Evolutionary conservation across 2,888 invertebrate species (phyloP), one percentile per base, ranked within the genome.

Genomic region (Sisyra terminalis): DNA sequence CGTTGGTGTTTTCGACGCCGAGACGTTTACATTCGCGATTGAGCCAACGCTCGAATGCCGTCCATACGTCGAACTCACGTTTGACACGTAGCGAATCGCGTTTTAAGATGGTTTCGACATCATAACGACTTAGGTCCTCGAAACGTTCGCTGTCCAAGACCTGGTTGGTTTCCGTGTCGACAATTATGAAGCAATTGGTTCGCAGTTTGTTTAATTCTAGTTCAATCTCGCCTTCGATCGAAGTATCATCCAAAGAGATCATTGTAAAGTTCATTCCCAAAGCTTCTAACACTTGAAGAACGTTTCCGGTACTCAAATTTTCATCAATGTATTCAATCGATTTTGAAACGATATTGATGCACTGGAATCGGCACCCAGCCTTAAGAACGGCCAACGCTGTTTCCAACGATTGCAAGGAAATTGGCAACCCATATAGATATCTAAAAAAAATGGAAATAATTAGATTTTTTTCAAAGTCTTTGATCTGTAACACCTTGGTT

Each of bases 71-170:
- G 13, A 9, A 34, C 30, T 43, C 43, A 5, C 18, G 29, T 14
- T 10, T 17, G 3, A 14, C 11, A 9, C 38, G 43, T 30, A 43
- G 30, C 29, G 35, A 35, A 13, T 43, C 32, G 7, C 43, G 32
- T 10, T 32, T 16, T 18, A 43, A 30, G 3, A 43, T 29, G 8
- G 29, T n/a, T 43, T 37, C 43, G 29, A 43, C 17, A 16, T 43
- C 37, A 29, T 37, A 36, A 24, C 43, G 43, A 10, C 29, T 38
- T 9, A 43, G 16, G 13, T 43, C 37, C 31, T 37, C 43, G 15
- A 43, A 30, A 6, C 16, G 17, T 30, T 43, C 43, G n/a, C 16
- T 38, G 3, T 30, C 13, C 9, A 43, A 16, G 11, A 43, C 31
- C 13, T 15, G 9, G n/a, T 34, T 43, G 2, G 37, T 17, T 18